Conservation (phyloP, 2,888 invertebrate species). For the Plebejus argus region DNA sequence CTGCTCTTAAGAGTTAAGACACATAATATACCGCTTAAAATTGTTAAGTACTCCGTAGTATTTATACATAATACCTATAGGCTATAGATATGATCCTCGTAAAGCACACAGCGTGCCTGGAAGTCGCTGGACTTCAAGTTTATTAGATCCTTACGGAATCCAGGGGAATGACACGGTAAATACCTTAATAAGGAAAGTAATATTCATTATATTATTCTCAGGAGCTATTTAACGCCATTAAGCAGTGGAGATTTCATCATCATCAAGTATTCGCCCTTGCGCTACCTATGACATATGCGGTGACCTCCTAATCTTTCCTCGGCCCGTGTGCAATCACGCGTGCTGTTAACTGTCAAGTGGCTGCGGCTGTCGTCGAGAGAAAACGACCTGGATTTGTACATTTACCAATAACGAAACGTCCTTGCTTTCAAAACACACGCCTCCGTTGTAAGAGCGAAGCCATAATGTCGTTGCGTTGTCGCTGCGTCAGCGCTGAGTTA, state of each 20-base stretch:
- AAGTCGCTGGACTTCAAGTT: too few relatives aligned
- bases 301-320: slow-evolving; percentile 23
- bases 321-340: neutral
- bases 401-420: slow-evolving; percentile 51
- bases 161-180: too few relatives aligned
- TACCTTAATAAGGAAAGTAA: too few relatives aligned
- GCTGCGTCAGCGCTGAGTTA: neutral
- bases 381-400: slow-evolving; percentile 50
- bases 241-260: neutral
- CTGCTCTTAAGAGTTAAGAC: too few relatives aligned
- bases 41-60: too few relatives aligned
- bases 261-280: neutral
- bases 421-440: slow-evolving; percentile 58
- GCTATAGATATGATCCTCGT: too few relatives aligned
- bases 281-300: slow-evolving; percentile 10
- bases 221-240: neutral
- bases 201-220: neutral
- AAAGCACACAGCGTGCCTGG: too few relatives aligned
- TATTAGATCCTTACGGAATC: too few relatives aligned
- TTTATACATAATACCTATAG: too few relatives aligned
- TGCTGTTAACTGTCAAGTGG: slow-evolving; percentile 30
- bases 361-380: slow-evolving; percentile 44
- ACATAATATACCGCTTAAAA: too few relatives aligned
- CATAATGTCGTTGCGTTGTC: neutral
- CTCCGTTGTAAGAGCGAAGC: slow-evolving; percentile 33